phyloP scores from a whole-genome alignment of 37 sponge, comb jelly and placozoan species.

The Chondrilla cf. caribensis region DNA sequence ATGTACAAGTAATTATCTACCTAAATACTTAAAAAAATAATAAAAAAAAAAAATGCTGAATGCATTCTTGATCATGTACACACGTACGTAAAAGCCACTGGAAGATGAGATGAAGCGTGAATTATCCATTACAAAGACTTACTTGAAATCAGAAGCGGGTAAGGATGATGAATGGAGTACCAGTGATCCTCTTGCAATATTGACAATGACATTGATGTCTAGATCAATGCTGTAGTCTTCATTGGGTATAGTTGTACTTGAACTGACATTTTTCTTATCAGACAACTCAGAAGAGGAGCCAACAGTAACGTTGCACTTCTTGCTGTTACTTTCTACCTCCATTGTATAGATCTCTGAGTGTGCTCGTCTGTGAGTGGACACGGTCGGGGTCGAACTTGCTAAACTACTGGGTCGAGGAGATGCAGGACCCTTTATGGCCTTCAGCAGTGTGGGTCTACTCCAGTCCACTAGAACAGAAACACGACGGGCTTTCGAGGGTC shows the following conservation, averaged over 20 bases:
- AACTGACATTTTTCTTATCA: not conserved
- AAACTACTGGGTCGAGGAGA: not conserved
- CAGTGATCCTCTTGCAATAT: constrained; percentile 62
- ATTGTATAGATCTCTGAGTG: not conserved
- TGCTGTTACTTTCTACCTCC: not conserved
- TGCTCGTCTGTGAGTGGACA: not conserved
- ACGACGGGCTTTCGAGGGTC: not conserved
- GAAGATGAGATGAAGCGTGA: too few species aligned
- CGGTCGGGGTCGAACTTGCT: not conserved
- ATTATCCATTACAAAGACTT: too few species aligned
- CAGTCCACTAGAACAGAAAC: not conserved
- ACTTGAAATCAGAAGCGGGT: too few species aligned
- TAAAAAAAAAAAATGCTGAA: too few species aligned
- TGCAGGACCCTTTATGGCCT: too few species aligned
- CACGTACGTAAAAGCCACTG: too few species aligned
- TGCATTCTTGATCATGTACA: too few species aligned
- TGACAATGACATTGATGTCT: constrained; percentile 59
- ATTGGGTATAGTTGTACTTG: not conserved
- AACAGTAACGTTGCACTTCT: not conserved
- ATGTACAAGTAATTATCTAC: too few species aligned
- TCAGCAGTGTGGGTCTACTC: not conserved
- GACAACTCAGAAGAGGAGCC: not conserved
- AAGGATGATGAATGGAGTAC: too few species aligned
- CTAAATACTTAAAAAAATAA: too few species aligned
- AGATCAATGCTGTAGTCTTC: constrained; percentile 46